Percentiles rank a stretch among this genome's conserved stretches.
Conservation (phyloP, 2,797 vertebrate genomes). For the Pseudochirops corinnae region DNA sequence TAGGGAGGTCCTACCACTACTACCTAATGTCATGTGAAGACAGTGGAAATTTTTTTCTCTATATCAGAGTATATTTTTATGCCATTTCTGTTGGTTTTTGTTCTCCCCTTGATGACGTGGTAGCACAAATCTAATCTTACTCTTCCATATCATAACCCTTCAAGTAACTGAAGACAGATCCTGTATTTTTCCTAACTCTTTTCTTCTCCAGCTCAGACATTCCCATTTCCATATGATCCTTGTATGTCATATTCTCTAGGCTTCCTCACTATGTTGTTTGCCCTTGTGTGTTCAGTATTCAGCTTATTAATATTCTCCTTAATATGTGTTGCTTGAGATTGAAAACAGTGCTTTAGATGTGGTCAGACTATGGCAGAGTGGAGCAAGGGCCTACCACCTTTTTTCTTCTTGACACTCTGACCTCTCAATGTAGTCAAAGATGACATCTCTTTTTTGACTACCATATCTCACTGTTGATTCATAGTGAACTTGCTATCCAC, state of each 20-base stretch:
- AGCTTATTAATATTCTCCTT: neutral
- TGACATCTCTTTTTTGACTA: neutral
- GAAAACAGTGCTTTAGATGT: neutral
- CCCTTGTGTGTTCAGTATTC: neutral
- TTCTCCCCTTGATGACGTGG: neutral
- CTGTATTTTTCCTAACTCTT: neutral
- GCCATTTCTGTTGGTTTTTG: neutral
- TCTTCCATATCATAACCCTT: neutral
- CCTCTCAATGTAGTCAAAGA: neutral
- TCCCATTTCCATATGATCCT: neutral
- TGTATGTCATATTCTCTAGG: neutral
- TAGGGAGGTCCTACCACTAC: neutral
- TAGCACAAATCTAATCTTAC: neutral
- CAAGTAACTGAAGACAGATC: neutral
- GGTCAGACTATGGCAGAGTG: neutral
- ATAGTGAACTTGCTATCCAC: neutral
- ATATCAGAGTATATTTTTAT: neutral
- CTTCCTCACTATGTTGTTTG: neutral
- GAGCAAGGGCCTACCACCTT: neutral
- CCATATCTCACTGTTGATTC: neutral
- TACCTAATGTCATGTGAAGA: neutral
- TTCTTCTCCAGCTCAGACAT: neutral
- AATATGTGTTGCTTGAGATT: neutral
- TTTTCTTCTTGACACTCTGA: neutral
- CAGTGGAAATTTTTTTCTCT: neutral